These are phyloP conservation scores for Nebria brevicollis DNA, from an alignment of 2,888 invertebrate genomes.

Conservation along the genomic window DNA sequence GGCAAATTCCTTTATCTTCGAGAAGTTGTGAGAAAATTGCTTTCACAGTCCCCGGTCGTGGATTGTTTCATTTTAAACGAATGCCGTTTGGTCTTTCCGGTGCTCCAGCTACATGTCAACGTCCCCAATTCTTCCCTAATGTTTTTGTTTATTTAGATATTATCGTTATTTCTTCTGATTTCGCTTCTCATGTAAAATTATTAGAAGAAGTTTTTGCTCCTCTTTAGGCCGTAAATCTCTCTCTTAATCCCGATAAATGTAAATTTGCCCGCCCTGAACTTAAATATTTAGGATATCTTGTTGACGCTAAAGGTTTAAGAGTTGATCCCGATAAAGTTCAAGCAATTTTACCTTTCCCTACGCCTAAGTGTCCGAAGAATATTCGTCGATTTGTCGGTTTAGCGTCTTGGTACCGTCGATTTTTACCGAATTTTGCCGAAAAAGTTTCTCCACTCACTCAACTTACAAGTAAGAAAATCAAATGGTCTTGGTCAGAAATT, in stretches of 20 bases:
- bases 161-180: not conserved
- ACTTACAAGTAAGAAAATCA: too few relatives aligned
- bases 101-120: too few relatives aligned
- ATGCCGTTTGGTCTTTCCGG: not conserved
- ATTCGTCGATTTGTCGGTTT: constrained; percentile 48
- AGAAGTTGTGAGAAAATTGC: constrained; percentile 51
- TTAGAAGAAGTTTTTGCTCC: not conserved
- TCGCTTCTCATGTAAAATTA: not conserved
- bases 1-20: constrained; percentile 49
- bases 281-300: constrained; percentile 54
- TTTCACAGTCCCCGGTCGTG: constrained; percentile 49
- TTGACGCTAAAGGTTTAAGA: constrained; percentile 50
- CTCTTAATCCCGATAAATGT: constrained; percentile 3
- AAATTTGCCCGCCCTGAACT: constrained; percentile 38
- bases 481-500: too few relatives aligned
- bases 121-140: not conserved
- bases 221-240: not conserved
- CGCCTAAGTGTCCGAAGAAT: constrained; percentile 42
- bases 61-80: not conserved
- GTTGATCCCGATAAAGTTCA: constrained; percentile 47
- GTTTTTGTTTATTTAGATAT: constrained; percentile 13
- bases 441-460: too few relatives aligned
- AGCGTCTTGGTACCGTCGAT: constrained; percentile 43
- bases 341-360: constrained; percentile 46
- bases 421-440: not conserved